These are phyloP conservation scores for Ligdia adustata DNA, from an alignment of 2,888 invertebrate species.

Conservation along the genomic window DNA sequence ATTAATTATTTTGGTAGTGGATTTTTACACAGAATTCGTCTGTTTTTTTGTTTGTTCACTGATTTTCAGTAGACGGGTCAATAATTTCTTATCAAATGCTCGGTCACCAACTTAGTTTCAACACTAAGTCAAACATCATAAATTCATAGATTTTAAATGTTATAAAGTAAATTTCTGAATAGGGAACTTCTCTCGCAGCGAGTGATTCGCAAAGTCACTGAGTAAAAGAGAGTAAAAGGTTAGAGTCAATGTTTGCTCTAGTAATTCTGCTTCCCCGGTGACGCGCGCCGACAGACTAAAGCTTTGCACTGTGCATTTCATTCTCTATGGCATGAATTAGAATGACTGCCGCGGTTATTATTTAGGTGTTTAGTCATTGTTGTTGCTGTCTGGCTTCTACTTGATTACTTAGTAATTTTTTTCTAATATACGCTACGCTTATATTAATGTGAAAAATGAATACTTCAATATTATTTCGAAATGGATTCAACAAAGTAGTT, in stretches of 20 bases:
- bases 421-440: too few species aligned
- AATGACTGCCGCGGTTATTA: conserved; percentile 18
- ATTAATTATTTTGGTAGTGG: conserved; percentile 18
- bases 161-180: conserved; percentile 59
- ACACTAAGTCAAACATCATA: background rate
- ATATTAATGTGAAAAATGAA: too few species aligned
- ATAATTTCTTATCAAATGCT: background rate
- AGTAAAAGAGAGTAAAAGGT: conserved; percentile 80
- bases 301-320: conserved; percentile 50
- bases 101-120: background rate
- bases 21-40: conserved; percentile 11
- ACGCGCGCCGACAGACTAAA: conserved; percentile 44
- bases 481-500: too few species aligned
- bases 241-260: conserved; percentile 82
- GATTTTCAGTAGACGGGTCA: background rate
- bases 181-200: conserved; percentile 62
- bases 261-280: conserved; percentile 73
- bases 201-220: conserved; percentile 79
- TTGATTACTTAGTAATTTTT: too few species aligned
- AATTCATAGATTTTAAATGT: conserved; percentile 41
- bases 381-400: conserved; percentile 1
- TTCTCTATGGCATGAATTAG: conserved; percentile 35
- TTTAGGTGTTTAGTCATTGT: conserved; percentile 15
- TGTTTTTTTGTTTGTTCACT: background rate
- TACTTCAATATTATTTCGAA: too few species aligned